phyloP scores from a whole-genome alignment of 2,797 vertebrate species.

The Geotrypetes seraphini region DNA sequence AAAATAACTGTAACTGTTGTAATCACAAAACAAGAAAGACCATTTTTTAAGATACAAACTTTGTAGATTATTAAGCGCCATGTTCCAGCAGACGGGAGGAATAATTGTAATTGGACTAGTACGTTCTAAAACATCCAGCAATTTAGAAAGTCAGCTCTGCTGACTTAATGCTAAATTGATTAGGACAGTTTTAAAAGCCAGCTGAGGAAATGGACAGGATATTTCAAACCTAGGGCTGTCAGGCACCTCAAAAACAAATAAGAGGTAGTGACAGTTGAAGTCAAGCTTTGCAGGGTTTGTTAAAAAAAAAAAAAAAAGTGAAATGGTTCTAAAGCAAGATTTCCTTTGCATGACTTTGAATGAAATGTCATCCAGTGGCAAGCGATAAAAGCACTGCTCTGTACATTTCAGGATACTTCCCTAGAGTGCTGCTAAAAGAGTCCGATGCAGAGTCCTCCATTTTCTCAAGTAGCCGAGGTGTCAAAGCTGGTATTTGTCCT shows the following conservation, averaged over 20 bases:
- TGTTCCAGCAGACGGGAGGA: background rate
- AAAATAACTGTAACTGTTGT: too few species aligned
- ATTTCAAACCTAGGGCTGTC: conserved; percentile 18
- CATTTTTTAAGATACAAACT: conserved; percentile 8
- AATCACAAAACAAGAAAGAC: conserved; percentile 10
- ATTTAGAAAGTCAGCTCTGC: conserved; percentile 11
- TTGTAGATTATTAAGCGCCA: background rate
- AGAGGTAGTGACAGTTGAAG: conserved; percentile 18
- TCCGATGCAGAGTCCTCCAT: too few species aligned
- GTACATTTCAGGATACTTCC: too few species aligned
- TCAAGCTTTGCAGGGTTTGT: conserved; percentile 14
- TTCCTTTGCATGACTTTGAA: conserved; percentile 5
- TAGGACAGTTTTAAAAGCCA: conserved; percentile 26
- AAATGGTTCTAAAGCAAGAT: conserved; percentile 23
- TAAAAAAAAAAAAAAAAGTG: too few species aligned
- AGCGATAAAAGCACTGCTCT: too few species aligned
- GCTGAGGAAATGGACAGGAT: conserved; percentile 26
- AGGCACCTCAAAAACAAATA: conserved; percentile 20
- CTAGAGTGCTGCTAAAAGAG: too few species aligned
- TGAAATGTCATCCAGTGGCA: too few species aligned
- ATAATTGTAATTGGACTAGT: conserved; percentile 1
- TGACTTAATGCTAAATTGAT: conserved; percentile 13
- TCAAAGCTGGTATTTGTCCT: too few species aligned
- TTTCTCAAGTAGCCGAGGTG: too few species aligned
- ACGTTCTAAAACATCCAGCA: conserved; percentile 8